Evolutionary conservation across 2,113 vertebrate genomes (phyloP).

Genomic region (Pseudopodoces humilis): DNA sequence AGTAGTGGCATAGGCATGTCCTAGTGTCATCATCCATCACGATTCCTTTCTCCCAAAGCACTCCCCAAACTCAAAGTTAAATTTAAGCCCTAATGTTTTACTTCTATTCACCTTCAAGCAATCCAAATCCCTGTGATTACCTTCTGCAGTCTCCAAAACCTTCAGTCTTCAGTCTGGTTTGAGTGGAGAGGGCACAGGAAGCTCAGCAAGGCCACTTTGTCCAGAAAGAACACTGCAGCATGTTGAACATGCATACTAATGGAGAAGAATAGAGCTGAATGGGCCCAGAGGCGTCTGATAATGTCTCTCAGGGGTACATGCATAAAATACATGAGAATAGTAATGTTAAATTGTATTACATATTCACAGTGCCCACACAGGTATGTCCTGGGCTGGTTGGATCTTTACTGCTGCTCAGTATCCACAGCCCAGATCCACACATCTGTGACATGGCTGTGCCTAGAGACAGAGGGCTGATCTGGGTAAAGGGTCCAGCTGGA

Average conservation of each 20-base stretch:
- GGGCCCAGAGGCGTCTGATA: background rate
- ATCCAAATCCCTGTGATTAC: background rate
- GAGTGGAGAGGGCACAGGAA: background rate
- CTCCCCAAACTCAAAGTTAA: background rate
- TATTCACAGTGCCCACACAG: background rate
- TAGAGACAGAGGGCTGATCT: background rate
- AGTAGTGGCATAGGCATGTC: background rate
- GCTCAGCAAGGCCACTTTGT: background rate
- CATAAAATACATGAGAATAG: background rate
- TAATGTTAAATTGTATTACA: background rate
- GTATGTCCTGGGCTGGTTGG: background rate
- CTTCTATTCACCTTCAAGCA: background rate
- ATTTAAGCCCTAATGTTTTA: background rate
- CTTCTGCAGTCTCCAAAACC: background rate
- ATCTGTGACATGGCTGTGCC: background rate
- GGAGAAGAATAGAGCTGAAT: background rate
- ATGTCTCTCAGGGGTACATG: background rate
- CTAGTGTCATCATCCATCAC: background rate
- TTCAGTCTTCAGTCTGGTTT: background rate
- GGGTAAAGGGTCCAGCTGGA: background rate
- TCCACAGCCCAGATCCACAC: background rate
- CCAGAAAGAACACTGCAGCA: background rate
- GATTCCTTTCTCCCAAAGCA: background rate
- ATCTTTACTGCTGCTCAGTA: background rate
- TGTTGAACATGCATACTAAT: background rate